Evolutionary conservation across 1,140 invertebrate genomes (phyloP), one percentile per base, ranked within the genome.

Genomic region (Scylla paramamosain): DNA sequence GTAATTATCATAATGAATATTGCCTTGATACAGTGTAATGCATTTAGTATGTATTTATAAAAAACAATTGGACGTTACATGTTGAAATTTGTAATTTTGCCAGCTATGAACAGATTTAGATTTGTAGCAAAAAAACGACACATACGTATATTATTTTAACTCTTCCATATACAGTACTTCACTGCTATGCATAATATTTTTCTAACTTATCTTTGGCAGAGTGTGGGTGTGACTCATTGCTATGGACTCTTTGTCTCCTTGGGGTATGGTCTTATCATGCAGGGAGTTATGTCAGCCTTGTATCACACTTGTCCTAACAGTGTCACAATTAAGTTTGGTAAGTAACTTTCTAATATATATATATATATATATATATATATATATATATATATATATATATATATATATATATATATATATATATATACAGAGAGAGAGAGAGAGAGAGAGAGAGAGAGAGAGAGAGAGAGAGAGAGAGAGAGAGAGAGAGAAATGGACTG

Each of bases 281-380:
- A 95, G 32, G 94, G 94, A 12, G 28, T 95, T 0, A 95, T 95
- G 94, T 95, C 94, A 16, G 28, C 90, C 10, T 46, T 95, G 1
- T 95, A 95, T 29, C 94, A 95, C 90, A 67, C 83, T 12, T 95
- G 94, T 46, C 94, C 94, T 6, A 95, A 95, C 84, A 95, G 84
- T 31, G 94, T 95, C 32, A 95, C 94, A 32, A 95, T 95, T n/a
- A 92, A 86, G 39, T 95, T 95, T 82, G 94, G 94, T 95, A 95
- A 59, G 59, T 84, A 4, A 31, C 32, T 94, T 31, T 14, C 4
- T 92, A 1, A 77, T 92, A 25, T 82, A n/a, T n/a, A n/a, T n/a
- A n/a, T n/a, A n/a, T n/a, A n/a, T n/a, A n/a, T n/a, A n/a, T n/a
- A n/a, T n/a, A n/a, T n/a, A n/a, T n/a, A n/a, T n/a, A n/a, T n/a